phyloP scores from a whole-genome alignment of 1,140 invertebrate genomes.

The Rhizoglyphus robini region DNA sequence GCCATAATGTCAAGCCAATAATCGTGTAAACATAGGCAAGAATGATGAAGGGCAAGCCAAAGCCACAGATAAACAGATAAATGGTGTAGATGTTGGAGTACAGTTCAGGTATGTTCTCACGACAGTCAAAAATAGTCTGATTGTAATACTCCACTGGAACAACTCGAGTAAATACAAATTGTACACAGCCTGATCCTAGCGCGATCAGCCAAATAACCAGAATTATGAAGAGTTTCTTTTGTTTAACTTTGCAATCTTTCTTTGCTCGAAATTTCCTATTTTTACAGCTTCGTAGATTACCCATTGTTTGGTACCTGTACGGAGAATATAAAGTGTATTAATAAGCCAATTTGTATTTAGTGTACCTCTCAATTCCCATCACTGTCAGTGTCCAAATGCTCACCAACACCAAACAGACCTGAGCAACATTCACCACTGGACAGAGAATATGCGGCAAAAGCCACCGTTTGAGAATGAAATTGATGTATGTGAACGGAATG shows the following conservation, averaged over 20 bases:
- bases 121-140: slow-evolving; percentile 32
- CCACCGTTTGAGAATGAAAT: slow-evolving; percentile 35
- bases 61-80: slow-evolving; percentile 38
- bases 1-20: slow-evolving; percentile 35
- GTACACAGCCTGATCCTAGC: slow-evolving; percentile 33
- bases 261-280: too few relatives aligned
- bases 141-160: slow-evolving; percentile 28
- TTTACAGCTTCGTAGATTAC: background rate
- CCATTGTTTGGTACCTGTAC: slow-evolving; percentile 24
- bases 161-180: slow-evolving; percentile 35
- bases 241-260: background rate
- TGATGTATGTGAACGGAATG: slow-evolving; percentile 36
- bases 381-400: slow-evolving; percentile 35
- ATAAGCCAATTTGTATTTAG: too few relatives aligned
- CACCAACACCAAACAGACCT: slow-evolving; percentile 33
- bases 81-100: slow-evolving; percentile 31
- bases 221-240: slow-evolving; percentile 4
- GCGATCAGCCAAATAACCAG: slow-evolving; percentile 37
- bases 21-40: slow-evolving; percentile 38
- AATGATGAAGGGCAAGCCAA: slow-evolving; percentile 38
- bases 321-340: slow-evolving; percentile 36
- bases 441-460: slow-evolving; percentile 34
- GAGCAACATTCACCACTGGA: slow-evolving; percentile 33
- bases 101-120: slow-evolving; percentile 29
- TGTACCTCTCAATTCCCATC: slow-evolving; percentile 34